phyloP scores from a whole-genome alignment of 1,140 invertebrate genomes.

The Lepidurus arcticus region DNA sequence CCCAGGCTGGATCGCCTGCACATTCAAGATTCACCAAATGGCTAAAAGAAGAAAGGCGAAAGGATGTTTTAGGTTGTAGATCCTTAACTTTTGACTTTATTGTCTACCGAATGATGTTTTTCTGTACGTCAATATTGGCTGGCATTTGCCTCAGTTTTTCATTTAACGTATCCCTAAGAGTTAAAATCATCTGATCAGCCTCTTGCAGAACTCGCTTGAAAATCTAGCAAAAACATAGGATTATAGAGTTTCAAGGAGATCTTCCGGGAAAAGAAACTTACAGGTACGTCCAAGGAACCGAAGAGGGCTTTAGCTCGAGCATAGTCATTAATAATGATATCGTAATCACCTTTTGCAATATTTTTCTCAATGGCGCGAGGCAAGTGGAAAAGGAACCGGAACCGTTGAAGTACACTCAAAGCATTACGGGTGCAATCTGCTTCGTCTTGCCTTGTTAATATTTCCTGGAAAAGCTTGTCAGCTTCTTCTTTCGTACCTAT shows the following conservation, averaged over 20 bases:
- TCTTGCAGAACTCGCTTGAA: conserved; percentile 81
- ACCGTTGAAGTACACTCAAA: conserved; percentile 81
- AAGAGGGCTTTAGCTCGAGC: conserved; percentile 92
- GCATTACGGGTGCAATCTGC: conserved; percentile 95
- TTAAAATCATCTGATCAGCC: conserved; percentile 79
- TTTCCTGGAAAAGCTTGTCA: conserved; percentile 88
- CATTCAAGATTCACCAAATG: conserved; percentile 58
- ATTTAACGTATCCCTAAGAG: conserved; percentile 71
- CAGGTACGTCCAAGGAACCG: conserved; percentile 84
- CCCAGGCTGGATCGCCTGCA: conserved; percentile 85
- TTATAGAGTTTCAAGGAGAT: background rate
- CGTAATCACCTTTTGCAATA: conserved; percentile 90
- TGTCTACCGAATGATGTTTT: conserved; percentile 75
- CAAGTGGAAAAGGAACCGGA: conserved; percentile 88
- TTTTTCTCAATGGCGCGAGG: conserved; percentile 90
- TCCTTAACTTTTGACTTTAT: background rate
- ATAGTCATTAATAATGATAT: conserved; percentile 97
- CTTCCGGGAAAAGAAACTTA: conserved; percentile 46
- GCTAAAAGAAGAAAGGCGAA: conserved; percentile 41
- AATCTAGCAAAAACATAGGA: conserved; percentile 47
- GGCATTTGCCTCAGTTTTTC: conserved; percentile 81
- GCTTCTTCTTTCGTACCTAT: conserved; percentile 65
- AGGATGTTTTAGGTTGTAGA: background rate
- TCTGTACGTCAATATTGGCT: conserved; percentile 83
- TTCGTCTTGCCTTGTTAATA: conserved; percentile 83